Percentiles rank a stretch among this genome's conserved stretches.
These are phyloP conservation scores for Sebastolobus altivelis DNA, from an alignment of 2,797 vertebrate species.

Conservation along the genomic window DNA sequence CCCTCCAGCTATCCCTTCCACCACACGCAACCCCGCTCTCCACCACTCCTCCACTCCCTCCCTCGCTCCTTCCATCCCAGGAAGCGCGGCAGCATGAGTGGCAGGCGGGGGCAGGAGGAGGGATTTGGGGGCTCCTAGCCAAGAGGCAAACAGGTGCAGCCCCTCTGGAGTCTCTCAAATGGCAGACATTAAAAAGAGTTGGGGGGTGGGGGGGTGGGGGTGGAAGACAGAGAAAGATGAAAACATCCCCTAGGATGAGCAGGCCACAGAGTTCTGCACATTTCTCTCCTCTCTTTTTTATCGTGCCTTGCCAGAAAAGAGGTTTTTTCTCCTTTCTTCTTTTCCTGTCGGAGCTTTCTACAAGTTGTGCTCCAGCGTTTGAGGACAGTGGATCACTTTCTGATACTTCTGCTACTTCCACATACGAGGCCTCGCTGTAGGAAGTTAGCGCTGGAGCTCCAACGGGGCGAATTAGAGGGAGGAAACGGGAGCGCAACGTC, in stretches of 20 bases:
- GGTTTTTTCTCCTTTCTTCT: conserved; percentile 56
- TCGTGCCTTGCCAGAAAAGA: conserved; percentile 55
- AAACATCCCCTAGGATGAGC: conserved; percentile 84
- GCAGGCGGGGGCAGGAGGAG: conserved; percentile 85
- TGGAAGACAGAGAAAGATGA: conserved; percentile 71
- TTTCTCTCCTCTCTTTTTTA: conserved; percentile 60
- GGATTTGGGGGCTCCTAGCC: conserved; percentile 84
- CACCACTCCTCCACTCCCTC: conserved; percentile 56
- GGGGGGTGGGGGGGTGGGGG: conserved; percentile 39
- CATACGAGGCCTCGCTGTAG: conserved; percentile 9
- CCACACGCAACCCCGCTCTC: conserved; percentile 80
- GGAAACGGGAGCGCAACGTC: conserved; percentile 1
- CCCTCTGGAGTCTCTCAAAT: conserved; percentile 89
- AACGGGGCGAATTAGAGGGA: neutral
- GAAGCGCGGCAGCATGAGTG: conserved; percentile 85
- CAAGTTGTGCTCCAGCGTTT: conserved; percentile 58
- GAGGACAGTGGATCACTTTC: conserved; percentile 64
- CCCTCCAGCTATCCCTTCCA: conserved; percentile 86
- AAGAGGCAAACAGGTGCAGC: conserved; percentile 90
- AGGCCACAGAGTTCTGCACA: conserved; percentile 80
- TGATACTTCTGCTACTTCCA: conserved; percentile 53
- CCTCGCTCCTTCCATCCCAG: conserved; percentile 79
- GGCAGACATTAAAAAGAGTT: conserved; percentile 85
- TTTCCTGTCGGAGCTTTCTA: conserved; percentile 58
- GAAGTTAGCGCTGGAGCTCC: conserved; percentile 27